Percentiles rank a stretch among this genome's conserved stretches.
phyloP scores from a whole-genome alignment of 1,140 invertebrate species.

The Adelges cooleyi region DNA sequence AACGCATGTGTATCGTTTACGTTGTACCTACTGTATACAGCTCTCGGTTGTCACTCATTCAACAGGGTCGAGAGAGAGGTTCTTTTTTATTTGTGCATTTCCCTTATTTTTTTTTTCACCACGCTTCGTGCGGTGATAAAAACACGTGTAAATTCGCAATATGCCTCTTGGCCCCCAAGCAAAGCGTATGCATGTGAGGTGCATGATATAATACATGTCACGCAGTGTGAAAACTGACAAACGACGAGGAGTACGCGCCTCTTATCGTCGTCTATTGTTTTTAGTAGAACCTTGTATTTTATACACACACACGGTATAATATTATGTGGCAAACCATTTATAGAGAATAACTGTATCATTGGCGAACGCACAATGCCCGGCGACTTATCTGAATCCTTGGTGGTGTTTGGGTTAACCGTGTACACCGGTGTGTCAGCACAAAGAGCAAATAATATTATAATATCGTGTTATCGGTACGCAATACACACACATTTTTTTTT shows the following conservation, averaged over 20 bases:
- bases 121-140: neutral
- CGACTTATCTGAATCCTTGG: constrained; percentile 3
- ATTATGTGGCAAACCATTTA: neutral
- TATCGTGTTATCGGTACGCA: too few species aligned
- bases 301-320: neutral
- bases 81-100: neutral
- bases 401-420: neutral
- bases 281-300: neutral
- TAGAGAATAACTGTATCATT: too few species aligned
- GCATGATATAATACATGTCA: too few species aligned
- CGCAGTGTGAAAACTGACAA: neutral
- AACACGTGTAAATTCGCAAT: constrained; percentile 13
- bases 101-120: neutral
- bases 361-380: too few species aligned
- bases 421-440: too few species aligned
- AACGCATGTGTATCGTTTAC: too few species aligned
- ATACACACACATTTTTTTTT: too few species aligned
- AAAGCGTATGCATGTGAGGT: neutral
- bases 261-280: neutral
- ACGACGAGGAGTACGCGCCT: neutral
- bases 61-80: neutral
- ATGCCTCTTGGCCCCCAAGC: neutral
- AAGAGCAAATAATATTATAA: too few species aligned
- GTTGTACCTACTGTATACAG: too few species aligned
- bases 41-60: constrained; percentile 23